Evolutionary conservation across 2,888 invertebrate genomes (phyloP), one percentile per base, ranked within the genome.

Genomic region (Cantharis nigra): DNA sequence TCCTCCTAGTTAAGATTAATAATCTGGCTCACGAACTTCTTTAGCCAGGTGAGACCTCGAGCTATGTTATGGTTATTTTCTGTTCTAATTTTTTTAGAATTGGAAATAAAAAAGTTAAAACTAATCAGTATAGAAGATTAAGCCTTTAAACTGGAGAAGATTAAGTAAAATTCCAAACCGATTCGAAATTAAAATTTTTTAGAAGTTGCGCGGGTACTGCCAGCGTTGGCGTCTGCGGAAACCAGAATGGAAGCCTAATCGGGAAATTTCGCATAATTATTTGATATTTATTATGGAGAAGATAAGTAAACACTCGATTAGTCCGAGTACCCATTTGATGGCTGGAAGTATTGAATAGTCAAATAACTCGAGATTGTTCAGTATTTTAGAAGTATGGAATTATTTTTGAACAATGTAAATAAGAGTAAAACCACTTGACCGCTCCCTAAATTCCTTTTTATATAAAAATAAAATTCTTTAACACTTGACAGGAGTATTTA

Each of bases 381-480:
- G n/a, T 20, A 67, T 23, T 26, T 23, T 67, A 67, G n/a, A 67
- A 67, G 26, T 70, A 30, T 18, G 14, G 33, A 70, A 69, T n/a
- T 63, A 70, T 74, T 74, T 73, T 30, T 67, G 13, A 23, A 33
- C 74, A 76, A 72, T 70, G 69, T 30, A 77, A 77, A 73, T 65
- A 77, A 70, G 70, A 71, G 49, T 28, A 63, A 23, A 70, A 72
- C 74, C 76, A 77, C 74, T 72, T 77, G 71, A 74, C 78, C 80
- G 74, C 78, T 75, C 79, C 79, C 70, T 76, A 71, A 75, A 77
- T 80, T 73, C 80, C 77, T 78, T 80, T 80, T 80, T 80, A 69
- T 78, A 78, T 78, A 78, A 80, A 80, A 80, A 75, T 77, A 78
- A 78, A 77, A 78, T 77, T 78, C 78, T 77, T 77, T 77, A 75